Evolutionary conservation across 2,888 invertebrate species (phyloP), one percentile per base, ranked within the genome.

Genomic region (Drepanosiphum platanoidis): DNA sequence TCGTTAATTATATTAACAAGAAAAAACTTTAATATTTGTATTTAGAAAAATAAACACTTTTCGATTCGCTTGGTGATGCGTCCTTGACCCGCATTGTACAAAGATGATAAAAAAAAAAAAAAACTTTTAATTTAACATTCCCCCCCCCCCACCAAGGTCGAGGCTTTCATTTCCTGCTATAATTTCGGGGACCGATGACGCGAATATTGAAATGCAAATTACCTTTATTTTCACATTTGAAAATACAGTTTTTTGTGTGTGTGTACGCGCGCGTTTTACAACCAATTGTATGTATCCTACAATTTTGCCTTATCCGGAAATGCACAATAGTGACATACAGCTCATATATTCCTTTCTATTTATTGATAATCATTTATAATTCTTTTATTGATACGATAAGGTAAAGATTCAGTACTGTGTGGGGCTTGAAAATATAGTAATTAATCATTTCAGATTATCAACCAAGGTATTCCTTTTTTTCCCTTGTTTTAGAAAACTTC

Each of bases 91-190:
- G 61, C 5, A 61, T 82, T 15, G 5, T 39, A 32, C 39, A 42
- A 22, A 66, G 42, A 42, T 66, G 61, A 78, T 66, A 42, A 66
- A 61, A 27, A 61, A 46, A 27, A 61, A 46, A 71, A 70, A 82
- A 34, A 81, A 81, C 34, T 42, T 80, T 80, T 80, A 80, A 80
- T 80, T 46, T 68, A 80, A 80, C 30, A 72, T 72, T 58, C 36
- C 30, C n/a, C n/a, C 22, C 36, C 9, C 13, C 11, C 36, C 9
- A 7, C 11, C 72, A 82, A 82, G 81, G 81, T 71, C 81, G 58
- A 58, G 70, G 58, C 71, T 71, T 71, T 82, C 61, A 82, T 82
- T 82, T 82, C 81, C 81, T 82, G 72, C 58, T 82, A 71, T 42
- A 72, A 72, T 82, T 82, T 82, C 32, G 72, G 81, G 36, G 36